These are phyloP conservation scores for Spialia ferax DNA, from an alignment of 2,888 invertebrate genomes.

Conservation along the genomic window DNA sequence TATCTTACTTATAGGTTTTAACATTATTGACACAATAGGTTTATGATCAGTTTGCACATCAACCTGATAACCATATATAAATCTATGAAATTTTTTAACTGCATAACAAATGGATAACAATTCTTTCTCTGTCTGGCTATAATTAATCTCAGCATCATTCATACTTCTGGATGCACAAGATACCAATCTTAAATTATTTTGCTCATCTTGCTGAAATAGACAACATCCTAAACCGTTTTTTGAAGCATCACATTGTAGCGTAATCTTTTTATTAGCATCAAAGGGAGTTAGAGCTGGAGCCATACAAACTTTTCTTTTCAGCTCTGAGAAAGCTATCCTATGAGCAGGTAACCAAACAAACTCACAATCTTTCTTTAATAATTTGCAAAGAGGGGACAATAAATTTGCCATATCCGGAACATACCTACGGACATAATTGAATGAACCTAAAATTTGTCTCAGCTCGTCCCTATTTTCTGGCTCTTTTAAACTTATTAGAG, in stretches of 20 bases:
- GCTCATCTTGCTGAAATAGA: background rate
- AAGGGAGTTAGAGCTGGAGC: conserved; percentile 1
- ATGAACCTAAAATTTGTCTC: background rate
- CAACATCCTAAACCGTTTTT: background rate
- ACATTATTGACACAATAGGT: background rate
- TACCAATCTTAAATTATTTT: background rate
- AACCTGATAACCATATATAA: background rate
- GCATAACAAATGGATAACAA: conserved; percentile 1
- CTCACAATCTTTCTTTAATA: background rate
- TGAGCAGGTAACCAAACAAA: background rate
- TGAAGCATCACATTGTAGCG: background rate
- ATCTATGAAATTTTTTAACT: conserved; percentile 4
- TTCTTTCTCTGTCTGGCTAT: conserved; percentile 1
- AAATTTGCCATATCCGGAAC: conserved; percentile 1
- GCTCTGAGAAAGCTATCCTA: conserved; percentile 4
- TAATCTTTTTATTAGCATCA: conserved; percentile 2
- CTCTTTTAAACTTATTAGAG: background rate
- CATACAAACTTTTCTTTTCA: background rate
- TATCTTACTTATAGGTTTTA: conserved; percentile 4
- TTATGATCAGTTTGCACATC: background rate
- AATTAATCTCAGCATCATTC: background rate
- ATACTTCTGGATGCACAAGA: background rate
- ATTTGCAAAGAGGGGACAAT: background rate
- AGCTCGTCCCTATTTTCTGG: background rate
- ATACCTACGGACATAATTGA: background rate